These are phyloP conservation scores for Eulithis testata DNA, from an alignment of 2,888 invertebrate genomes.

Conservation along the genomic window DNA sequence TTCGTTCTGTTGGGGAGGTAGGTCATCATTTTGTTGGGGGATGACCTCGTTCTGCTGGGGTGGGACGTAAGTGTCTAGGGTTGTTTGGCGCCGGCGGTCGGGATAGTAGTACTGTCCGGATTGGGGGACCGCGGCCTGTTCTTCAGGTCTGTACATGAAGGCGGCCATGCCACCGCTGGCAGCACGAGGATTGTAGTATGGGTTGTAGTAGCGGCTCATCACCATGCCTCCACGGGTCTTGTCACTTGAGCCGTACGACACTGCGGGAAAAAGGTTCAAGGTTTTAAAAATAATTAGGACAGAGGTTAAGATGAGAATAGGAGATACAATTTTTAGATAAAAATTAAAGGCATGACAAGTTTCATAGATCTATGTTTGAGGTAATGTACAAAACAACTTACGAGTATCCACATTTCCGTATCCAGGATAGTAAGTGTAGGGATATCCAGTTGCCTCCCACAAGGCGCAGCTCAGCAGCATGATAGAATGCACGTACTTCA, in stretches of 20 bases:
- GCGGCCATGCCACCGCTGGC: slow-evolving; percentile 72
- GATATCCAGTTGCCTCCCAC: slow-evolving; percentile 64
- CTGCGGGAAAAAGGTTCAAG: slow-evolving; percentile 49
- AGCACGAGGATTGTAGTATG: slow-evolving; percentile 66
- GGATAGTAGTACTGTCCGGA: slow-evolving; percentile 73
- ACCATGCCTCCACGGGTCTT: slow-evolving; percentile 73
- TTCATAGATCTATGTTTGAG: neutral
- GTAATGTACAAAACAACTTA: slow-evolving; percentile 54
- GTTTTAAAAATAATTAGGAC: too few species aligned
- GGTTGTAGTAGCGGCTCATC: slow-evolving; percentile 76
- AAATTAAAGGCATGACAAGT: too few species aligned
- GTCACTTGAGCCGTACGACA: slow-evolving; percentile 71
- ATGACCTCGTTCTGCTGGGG: slow-evolving; percentile 66
- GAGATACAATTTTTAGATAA: too few species aligned
- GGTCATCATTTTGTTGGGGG: slow-evolving; percentile 60
- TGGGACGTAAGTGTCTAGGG: slow-evolving; percentile 61
- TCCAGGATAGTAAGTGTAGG: slow-evolving; percentile 72
- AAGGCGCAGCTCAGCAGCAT: slow-evolving; percentile 61
- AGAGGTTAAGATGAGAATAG: too few species aligned
- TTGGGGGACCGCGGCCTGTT: slow-evolving; percentile 48
- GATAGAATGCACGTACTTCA: slow-evolving; percentile 60
- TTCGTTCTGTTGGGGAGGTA: slow-evolving; percentile 60
- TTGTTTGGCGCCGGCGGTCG: slow-evolving; percentile 73
- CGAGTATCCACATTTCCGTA: slow-evolving; percentile 74
- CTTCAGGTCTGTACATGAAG: slow-evolving; percentile 71